Percentiles rank a stretch among this genome's conserved stretches.
Conservation (phyloP, 92 coral and sea anemone species). For the Montipora capitata region DNA sequence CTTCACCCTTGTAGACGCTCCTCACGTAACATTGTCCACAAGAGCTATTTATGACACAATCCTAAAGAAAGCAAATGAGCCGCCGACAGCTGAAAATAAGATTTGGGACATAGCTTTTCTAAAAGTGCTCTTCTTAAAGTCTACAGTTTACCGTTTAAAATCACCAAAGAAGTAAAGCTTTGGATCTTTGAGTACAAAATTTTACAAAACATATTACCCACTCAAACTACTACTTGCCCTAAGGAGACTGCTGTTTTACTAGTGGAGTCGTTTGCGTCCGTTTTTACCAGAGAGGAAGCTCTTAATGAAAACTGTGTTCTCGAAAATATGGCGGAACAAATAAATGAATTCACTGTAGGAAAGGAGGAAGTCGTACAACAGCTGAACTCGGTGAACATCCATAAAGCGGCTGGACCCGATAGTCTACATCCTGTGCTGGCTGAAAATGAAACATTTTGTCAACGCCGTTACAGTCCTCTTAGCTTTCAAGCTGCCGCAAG, state of each 20-base stretch:
- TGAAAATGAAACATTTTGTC: background rate
- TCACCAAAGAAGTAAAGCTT: too few species aligned
- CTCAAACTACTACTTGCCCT: background rate
- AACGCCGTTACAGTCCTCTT: slow-evolving; percentile 9
- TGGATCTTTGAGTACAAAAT: too few species aligned
- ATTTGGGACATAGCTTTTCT: too few species aligned
- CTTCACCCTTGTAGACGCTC: too few species aligned
- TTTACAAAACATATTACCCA: too few species aligned
- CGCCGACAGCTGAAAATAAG: too few species aligned
- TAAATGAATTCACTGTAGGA: background rate
- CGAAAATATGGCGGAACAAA: slow-evolving; percentile 13
- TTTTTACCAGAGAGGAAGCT: background rate
- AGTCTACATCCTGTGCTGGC: slow-evolving; percentile 1
- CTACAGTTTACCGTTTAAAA: too few species aligned
- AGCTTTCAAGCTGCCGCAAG: background rate
- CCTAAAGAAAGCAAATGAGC: too few species aligned
- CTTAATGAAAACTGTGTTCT: slow-evolving; percentile 1
- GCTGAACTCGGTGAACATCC: background rate
- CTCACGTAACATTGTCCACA: too few species aligned
- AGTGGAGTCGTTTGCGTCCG: slow-evolving; percentile 16
- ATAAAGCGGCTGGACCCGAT: background rate
- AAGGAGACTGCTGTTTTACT: slow-evolving; percentile 7
- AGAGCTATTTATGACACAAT: too few species aligned
- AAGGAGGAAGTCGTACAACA: background rate
- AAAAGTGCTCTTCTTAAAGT: too few species aligned